Conservation (phyloP, 92 coral and sea anemone species). For the Blastomussa wellsi region DNA sequence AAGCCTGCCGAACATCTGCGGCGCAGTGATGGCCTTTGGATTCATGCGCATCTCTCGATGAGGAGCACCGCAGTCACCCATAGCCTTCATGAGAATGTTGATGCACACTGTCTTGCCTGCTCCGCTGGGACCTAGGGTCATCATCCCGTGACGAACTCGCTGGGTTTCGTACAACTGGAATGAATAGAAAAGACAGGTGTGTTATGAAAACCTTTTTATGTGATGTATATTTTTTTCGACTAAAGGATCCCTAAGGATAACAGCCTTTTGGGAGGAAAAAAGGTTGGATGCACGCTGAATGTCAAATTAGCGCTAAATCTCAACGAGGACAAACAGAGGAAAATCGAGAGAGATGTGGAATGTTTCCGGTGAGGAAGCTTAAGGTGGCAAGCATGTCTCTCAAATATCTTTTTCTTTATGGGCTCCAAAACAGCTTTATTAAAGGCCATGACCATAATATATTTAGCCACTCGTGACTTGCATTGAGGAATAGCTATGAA, state of each 20-base stretch:
- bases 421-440: too few species aligned
- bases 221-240: too few species aligned
- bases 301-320: background rate
- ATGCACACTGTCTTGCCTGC: conserved; percentile 88
- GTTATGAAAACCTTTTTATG: too few species aligned
- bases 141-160: conserved; percentile 95
- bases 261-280: too few species aligned
- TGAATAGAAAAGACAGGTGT: background rate
- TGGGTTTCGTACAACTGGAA: conserved; percentile 81
- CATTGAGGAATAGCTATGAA: too few species aligned
- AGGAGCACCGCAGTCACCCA: conserved; percentile 96
- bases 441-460: too few species aligned
- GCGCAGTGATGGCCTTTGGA: conserved; percentile 94
- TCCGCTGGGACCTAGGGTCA: conserved; percentile 92
- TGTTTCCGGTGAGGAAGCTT: too few species aligned
- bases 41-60: conserved; percentile 95
- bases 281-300: background rate
- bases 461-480: too few species aligned
- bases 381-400: too few species aligned
- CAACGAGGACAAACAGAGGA: background rate
- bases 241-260: too few species aligned
- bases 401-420: too few species aligned
- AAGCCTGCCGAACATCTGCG: conserved; percentile 91
- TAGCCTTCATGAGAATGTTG: conserved; percentile 84
- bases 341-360: too few species aligned